Conservation (phyloP, 2,797 vertebrate genomes). For the Lacerta bilineata region DNA sequence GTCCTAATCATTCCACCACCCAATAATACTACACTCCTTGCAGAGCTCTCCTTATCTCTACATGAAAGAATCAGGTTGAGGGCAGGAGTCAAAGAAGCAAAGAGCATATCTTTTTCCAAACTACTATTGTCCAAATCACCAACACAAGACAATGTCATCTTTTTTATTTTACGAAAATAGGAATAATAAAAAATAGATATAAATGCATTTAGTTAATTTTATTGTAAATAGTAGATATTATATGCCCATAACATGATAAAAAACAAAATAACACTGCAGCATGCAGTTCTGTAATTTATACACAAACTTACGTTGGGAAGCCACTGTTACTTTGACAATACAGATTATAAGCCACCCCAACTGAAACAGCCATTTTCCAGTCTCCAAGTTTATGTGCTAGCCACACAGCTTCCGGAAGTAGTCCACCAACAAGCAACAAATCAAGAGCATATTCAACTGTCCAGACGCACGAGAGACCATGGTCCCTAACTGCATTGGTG, state of each 20-base stretch:
- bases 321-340: slow-evolving; percentile 76
- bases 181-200: background rate
- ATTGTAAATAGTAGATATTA: background rate
- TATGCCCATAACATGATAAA: background rate
- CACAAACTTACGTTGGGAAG: slow-evolving; percentile 79
- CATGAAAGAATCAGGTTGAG: background rate
- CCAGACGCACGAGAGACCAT: slow-evolving; percentile 92
- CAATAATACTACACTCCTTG: background rate
- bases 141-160: background rate
- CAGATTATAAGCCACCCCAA: slow-evolving; percentile 87
- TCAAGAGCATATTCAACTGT: slow-evolving; percentile 93
- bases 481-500: slow-evolving; percentile 82
- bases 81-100: background rate
- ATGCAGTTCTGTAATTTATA: background rate
- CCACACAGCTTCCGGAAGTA: slow-evolving; percentile 93
- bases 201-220: background rate
- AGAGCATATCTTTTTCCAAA: background rate
- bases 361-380: slow-evolving; percentile 92
- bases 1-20: background rate
- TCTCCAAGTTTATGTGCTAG: slow-evolving; percentile 89
- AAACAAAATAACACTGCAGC: background rate
- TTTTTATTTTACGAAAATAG: background rate
- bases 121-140: background rate
- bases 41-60: background rate
- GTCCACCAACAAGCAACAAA: slow-evolving; percentile 89